Percentiles rank a stretch among this genome's conserved stretches.
These are phyloP conservation scores for Tenebrio molitor DNA, from an alignment of 1,140 invertebrate species.

Conservation along the genomic window DNA sequence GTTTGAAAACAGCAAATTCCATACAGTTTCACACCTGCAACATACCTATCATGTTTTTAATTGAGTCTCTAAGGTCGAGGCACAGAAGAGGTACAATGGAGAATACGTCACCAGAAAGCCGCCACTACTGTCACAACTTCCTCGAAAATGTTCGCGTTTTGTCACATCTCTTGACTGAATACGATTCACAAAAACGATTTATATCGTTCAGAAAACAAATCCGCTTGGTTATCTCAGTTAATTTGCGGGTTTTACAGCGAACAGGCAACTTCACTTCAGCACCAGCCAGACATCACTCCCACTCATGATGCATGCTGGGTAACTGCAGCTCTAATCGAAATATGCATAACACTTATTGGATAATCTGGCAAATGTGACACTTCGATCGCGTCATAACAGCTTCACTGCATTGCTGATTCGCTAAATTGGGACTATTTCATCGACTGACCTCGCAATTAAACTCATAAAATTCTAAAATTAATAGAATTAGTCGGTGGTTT, in stretches of 20 bases:
- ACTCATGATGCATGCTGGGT: constrained; percentile 56
- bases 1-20: background rate
- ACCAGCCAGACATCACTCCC: constrained; percentile 55
- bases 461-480: background rate
- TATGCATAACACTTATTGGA: constrained; percentile 2
- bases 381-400: background rate
- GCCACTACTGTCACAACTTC: constrained; percentile 38
- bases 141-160: background rate
- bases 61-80: constrained; percentile 41
- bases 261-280: constrained; percentile 31
- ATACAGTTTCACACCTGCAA: constrained; percentile 1
- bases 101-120: constrained; percentile 48
- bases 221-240: constrained; percentile 1
- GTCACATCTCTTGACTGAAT: constrained; percentile 35
- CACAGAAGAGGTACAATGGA: constrained; percentile 49
- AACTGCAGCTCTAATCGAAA: constrained; percentile 42
- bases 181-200: background rate
- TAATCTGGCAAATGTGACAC: background rate
- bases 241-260: constrained; percentile 3
- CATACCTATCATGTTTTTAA: constrained; percentile 43
- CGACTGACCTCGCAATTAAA: background rate
- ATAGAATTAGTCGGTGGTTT: background rate
- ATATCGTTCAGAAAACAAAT: background rate
- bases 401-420: no score
- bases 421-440: no score